Percentiles rank a stretch among this genome's conserved stretches.
Evolutionary conservation across 1,140 invertebrate genomes (phyloP).

Genomic region (Orussus abietinus): DNA sequence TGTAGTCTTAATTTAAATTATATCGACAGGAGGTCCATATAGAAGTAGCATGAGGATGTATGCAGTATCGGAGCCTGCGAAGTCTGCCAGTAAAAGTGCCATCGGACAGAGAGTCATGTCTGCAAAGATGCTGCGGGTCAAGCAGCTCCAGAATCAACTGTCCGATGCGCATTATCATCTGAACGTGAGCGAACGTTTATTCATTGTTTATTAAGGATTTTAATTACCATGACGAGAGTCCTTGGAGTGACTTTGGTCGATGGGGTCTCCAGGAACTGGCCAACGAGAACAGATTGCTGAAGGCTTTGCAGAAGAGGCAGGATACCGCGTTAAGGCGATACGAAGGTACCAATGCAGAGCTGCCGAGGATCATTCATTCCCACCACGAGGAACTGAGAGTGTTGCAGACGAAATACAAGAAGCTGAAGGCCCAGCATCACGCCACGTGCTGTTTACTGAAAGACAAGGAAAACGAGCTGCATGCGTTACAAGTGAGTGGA

Average conservation of each 20-base stretch:
- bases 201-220: too few relatives aligned
- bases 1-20: not conserved
- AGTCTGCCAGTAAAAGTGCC: constrained; percentile 43
- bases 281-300: constrained; percentile 70
- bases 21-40: constrained; percentile 46
- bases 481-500: constrained; percentile 54
- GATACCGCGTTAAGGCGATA: constrained; percentile 69
- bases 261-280: constrained; percentile 60
- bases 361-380: constrained; percentile 67
- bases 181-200: constrained; percentile 53
- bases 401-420: constrained; percentile 66
- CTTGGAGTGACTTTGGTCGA: too few relatives aligned
- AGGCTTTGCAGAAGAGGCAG: constrained; percentile 71
- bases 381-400: constrained; percentile 73
- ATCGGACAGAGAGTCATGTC: constrained; percentile 70
- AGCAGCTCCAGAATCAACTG: constrained; percentile 74
- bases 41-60: constrained; percentile 41
- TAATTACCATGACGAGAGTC: too few relatives aligned
- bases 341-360: constrained; percentile 69
- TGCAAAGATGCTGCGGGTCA: constrained; percentile 69
- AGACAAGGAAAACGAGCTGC: constrained; percentile 63
- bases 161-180: constrained; percentile 74
- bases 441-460: constrained; percentile 61
- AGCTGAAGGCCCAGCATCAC: constrained; percentile 60
- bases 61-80: constrained; percentile 33